phyloP scores from a whole-genome alignment of 2,888 invertebrate genomes.

The Nomada lathburiana region DNA sequence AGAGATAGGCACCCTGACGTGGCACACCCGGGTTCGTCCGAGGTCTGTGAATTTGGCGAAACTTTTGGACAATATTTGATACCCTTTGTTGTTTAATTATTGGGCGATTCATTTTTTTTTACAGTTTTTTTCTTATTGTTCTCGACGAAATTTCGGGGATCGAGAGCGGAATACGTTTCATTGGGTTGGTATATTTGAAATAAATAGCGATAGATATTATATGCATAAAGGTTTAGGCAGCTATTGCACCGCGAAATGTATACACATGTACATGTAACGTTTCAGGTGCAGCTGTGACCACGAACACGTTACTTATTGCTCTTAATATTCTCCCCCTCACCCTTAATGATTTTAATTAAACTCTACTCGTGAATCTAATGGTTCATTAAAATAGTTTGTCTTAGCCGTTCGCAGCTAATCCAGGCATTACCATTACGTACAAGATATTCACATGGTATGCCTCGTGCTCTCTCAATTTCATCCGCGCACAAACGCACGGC shows the following conservation, averaged over 20 bases:
- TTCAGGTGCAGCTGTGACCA: slow-evolving; percentile 35
- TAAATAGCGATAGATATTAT: slow-evolving; percentile 1
- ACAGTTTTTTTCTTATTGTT: background rate
- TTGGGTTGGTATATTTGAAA: background rate
- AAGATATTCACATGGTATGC: too few relatives aligned
- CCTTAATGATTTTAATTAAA: slow-evolving; percentile 45
- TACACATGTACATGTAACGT: background rate
- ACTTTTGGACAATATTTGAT: background rate
- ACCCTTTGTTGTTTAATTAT: too few relatives aligned
- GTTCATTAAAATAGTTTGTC: background rate
- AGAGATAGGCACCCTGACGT: background rate
- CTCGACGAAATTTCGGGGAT: background rate
- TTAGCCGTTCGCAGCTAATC: background rate
- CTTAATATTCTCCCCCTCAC: slow-evolving; percentile 4
- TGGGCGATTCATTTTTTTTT: background rate
- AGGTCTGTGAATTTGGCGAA: background rate
- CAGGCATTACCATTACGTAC: background rate
- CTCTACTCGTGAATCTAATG: slow-evolving; percentile 11
- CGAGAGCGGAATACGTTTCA: background rate
- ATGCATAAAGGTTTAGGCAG: background rate
- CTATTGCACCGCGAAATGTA: background rate
- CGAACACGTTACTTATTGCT: slow-evolving; percentile 24
- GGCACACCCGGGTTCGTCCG: slow-evolving; percentile 17
- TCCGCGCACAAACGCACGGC: background rate
- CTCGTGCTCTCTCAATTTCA: background rate